phyloP scores from a whole-genome alignment of 2,888 invertebrate genomes.

The Noctua pronuba region DNA sequence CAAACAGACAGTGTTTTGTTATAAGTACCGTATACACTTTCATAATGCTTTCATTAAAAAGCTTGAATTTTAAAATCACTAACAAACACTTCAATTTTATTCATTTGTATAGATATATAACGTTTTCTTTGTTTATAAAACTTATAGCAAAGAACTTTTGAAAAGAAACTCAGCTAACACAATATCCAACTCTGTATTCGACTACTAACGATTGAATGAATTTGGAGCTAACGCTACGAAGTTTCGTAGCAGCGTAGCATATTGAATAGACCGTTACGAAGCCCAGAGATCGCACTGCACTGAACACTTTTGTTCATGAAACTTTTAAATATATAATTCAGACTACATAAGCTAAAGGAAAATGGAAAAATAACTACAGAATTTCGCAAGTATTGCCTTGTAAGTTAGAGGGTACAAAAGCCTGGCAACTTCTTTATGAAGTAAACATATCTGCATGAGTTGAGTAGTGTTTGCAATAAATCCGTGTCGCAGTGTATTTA shows the following conservation, averaged over 20 bases:
- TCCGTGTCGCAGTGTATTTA: conserved; percentile 86
- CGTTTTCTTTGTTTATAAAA: neutral
- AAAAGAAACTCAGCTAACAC: conserved; percentile 4
- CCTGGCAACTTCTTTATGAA: conserved; percentile 56
- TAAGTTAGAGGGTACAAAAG: conserved; percentile 42
- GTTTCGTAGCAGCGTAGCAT: conserved; percentile 55
- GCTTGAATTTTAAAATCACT: too few species aligned
- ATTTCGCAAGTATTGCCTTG: conserved; percentile 21
- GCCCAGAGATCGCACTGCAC: conserved; percentile 26
- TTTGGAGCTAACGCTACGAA: conserved; percentile 53
- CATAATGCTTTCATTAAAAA: too few species aligned
- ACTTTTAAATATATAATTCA: conserved; percentile 43
- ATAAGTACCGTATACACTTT: too few species aligned
- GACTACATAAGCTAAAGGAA: conserved; percentile 10
- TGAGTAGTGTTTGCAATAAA: conserved; percentile 85
- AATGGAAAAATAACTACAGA: conserved; percentile 20
- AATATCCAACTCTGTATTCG: conserved; percentile 17
- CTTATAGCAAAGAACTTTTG: conserved; percentile 13
- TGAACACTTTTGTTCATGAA: conserved; percentile 42
- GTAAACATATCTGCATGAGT: conserved; percentile 70
- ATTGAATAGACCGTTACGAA: conserved; percentile 39
- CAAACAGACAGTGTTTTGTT: too few species aligned
- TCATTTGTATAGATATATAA: neutral
- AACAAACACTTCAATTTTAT: too few species aligned
- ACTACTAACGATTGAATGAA: conserved; percentile 59